phyloP scores from a whole-genome alignment of 2,797 vertebrate species.

The Siniperca undulata region DNA sequence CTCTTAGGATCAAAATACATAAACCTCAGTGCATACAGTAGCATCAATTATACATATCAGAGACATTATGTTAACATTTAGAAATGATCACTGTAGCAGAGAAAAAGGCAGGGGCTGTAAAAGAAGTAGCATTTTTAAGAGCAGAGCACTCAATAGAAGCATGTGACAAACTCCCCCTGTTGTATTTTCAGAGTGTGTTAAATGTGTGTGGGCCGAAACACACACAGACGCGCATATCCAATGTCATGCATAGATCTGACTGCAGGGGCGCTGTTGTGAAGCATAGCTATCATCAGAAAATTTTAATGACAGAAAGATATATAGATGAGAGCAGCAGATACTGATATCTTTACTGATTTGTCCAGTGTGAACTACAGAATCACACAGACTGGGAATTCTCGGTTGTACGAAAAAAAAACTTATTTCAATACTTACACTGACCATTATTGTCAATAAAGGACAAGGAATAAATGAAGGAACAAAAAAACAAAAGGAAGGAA shows the following conservation, averaged over 20 bases:
- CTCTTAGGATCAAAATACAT: constrained; percentile 62
- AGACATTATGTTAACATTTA: constrained; percentile 47
- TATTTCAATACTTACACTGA: background rate
- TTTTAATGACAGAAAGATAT: background rate
- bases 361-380: too few relatives aligned
- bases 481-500: background rate
- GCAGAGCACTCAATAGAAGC: constrained; percentile 69
- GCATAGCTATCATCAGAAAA: background rate
- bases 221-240: background rate
- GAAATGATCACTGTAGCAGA: constrained; percentile 46
- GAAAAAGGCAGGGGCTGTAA: constrained; percentile 44
- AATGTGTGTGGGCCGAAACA: constrained; percentile 3
- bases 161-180: constrained; percentile 80
- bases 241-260: background rate
- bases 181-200: constrained; percentile 35
- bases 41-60: constrained; percentile 48
- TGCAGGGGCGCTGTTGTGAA: background rate
- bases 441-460: background rate
- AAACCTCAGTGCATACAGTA: constrained; percentile 38
- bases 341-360: background rate
- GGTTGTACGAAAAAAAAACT: background rate
- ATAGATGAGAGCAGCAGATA: background rate
- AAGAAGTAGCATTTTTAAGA: constrained; percentile 54
- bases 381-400: too few relatives aligned
- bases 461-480: background rate